Evolutionary conservation across 2,888 invertebrate genomes (phyloP).

Genomic region (Thecophora atra): DNA sequence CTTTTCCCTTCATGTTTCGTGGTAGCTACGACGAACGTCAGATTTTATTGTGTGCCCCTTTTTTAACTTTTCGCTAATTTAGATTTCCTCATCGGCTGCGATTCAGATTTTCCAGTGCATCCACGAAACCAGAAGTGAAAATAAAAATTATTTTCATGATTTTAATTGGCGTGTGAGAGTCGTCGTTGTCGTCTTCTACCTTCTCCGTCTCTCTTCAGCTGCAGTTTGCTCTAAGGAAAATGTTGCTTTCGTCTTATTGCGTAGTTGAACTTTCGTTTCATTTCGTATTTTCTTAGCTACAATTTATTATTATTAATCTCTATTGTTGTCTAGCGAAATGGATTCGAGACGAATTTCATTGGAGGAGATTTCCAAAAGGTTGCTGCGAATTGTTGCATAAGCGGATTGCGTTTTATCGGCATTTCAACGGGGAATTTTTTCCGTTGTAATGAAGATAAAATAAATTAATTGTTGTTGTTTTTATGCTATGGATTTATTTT

Average conservation of each 20-base stretch:
- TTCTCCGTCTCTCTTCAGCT: neutral
- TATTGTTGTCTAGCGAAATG: conserved; percentile 16
- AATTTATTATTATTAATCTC: conserved; percentile 3
- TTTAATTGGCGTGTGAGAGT: conserved; percentile 32
- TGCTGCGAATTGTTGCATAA: neutral
- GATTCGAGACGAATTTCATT: neutral
- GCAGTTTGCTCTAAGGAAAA: neutral
- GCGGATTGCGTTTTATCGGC: too few species aligned
- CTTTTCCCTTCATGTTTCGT: neutral
- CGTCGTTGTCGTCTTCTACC: neutral
- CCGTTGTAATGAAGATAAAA: too few species aligned
- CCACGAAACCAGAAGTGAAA: conserved; percentile 33
- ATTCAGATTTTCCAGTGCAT: conserved; percentile 1
- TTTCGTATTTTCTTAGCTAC: neutral
- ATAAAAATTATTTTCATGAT: neutral
- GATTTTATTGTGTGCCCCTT: conserved; percentile 22
- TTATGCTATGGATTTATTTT: too few species aligned
- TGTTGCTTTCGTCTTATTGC: neutral
- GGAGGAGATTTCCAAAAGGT: neutral
- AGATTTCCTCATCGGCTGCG: conserved; percentile 5
- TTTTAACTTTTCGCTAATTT: conserved; percentile 27
- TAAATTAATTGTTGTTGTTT: too few species aligned
- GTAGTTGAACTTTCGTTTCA: too few species aligned
- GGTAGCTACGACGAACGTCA: neutral
- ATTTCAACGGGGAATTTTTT: too few species aligned